Conservation (phyloP, 2,797 vertebrate genomes). For the Yasuhikotakia modesta region DNA sequence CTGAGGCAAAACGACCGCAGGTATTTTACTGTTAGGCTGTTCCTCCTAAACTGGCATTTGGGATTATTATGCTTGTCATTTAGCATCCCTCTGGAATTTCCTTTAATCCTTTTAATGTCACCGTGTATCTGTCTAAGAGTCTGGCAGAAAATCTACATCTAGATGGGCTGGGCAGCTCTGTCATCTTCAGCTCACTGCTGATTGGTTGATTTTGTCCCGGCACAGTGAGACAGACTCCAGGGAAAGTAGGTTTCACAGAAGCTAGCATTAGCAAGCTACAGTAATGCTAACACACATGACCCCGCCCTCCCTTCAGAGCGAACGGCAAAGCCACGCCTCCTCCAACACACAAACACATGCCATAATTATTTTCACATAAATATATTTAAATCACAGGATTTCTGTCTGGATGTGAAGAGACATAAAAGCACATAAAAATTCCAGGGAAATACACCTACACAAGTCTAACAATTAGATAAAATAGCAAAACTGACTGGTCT, state of each 20-base stretch:
- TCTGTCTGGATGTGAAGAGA: no score
- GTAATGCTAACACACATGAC: no score
- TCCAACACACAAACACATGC: no score
- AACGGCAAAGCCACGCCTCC: no score
- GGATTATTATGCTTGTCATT: slow-evolving; percentile 64
- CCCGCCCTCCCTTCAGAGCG: no score
- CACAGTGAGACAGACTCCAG: slow-evolving; percentile 51
- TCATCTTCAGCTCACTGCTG: slow-evolving; percentile 42
- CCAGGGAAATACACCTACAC: background rate
- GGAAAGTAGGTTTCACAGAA: no score
- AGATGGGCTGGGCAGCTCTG: slow-evolving; percentile 57
- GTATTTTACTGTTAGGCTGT: slow-evolving; percentile 27
- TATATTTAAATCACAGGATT: no score
- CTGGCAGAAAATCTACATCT: slow-evolving; percentile 43
- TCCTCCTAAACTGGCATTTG: slow-evolving; percentile 35
- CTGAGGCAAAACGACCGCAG: background rate
- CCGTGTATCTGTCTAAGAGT: slow-evolving; percentile 59
- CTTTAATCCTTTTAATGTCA: slow-evolving; percentile 61
- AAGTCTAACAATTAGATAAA: slow-evolving; percentile 24
- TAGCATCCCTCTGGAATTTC: slow-evolving; percentile 52
- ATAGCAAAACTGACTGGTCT: slow-evolving; percentile 10
- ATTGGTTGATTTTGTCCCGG: slow-evolving; percentile 34
- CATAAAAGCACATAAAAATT: no score
- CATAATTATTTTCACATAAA: no score
- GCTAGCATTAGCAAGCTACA: no score